phyloP scores from a whole-genome alignment of 2,113 vertebrate genomes.

The Microcebus lehilahytsara region DNA sequence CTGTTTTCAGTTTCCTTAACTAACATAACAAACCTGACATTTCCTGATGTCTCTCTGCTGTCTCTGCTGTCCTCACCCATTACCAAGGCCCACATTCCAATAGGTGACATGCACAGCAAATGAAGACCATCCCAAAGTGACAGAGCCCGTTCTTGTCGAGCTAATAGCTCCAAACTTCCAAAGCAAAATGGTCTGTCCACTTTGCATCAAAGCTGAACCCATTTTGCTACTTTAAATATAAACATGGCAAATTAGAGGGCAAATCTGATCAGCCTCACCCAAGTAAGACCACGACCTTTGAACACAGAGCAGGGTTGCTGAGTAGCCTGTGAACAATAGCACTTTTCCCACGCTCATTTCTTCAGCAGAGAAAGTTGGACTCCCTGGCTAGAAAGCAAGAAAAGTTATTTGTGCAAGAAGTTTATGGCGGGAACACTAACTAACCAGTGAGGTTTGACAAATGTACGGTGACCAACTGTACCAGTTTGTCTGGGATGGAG shows the following conservation, averaged over 20 bases:
- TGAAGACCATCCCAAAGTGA: neutral
- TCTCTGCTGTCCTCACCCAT: neutral
- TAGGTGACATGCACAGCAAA: neutral
- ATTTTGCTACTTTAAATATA: neutral
- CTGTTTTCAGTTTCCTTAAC: neutral
- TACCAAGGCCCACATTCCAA: neutral
- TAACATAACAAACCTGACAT: neutral
- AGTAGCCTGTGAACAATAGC: neutral
- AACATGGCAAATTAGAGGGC: neutral
- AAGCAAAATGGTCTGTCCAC: neutral
- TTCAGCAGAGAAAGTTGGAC: neutral
- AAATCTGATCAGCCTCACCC: neutral
- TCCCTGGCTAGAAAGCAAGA: neutral
- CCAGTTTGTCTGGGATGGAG: neutral
- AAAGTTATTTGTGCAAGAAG: neutral
- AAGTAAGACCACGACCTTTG: neutral
- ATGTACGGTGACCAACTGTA: neutral
- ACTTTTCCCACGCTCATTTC: neutral
- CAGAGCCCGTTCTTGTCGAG: neutral
- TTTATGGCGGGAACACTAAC: neutral
- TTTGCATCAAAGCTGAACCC: neutral
- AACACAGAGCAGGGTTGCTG: neutral
- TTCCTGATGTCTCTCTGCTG: neutral
- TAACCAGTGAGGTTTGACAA: neutral
- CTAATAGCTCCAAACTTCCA: neutral